phyloP scores from a whole-genome alignment of 2,113 vertebrate species.

The Anhinga rufa region DNA sequence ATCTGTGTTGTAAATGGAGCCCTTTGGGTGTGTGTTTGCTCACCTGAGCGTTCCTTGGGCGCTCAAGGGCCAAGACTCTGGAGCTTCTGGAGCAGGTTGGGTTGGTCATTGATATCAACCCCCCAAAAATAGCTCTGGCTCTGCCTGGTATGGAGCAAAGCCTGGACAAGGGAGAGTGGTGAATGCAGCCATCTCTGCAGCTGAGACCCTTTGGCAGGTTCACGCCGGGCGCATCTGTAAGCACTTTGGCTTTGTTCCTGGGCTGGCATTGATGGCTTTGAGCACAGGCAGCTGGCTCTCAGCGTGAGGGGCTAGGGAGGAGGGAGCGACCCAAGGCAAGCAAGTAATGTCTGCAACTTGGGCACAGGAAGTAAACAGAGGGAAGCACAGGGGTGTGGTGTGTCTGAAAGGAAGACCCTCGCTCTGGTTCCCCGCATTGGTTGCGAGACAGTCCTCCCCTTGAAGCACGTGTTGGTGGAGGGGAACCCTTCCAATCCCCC shows the following conservation, averaged over 20 bases:
- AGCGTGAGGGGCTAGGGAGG: neutral
- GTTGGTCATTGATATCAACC: neutral
- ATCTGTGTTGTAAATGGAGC: neutral
- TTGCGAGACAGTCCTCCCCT: neutral
- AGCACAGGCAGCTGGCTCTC: conserved; percentile 58
- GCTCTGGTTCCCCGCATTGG: neutral
- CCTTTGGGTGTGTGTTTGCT: neutral
- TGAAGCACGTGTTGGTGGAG: neutral
- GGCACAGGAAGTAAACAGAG: neutral
- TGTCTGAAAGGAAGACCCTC: neutral
- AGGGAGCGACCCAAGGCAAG: neutral
- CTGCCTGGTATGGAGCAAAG: neutral
- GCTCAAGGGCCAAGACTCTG: neutral
- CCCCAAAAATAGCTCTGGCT: neutral
- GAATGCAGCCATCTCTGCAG: neutral
- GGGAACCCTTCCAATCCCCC: neutral
- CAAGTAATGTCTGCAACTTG: accelerated
- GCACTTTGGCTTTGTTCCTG: conserved; percentile 41
- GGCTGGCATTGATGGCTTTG: neutral
- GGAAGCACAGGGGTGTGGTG: neutral
- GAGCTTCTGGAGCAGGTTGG: neutral
- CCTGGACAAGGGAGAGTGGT: neutral
- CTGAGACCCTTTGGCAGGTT: conserved; percentile 45
- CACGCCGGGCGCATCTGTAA: neutral
- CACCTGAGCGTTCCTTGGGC: neutral